Evolutionary conservation across 2,888 invertebrate genomes (phyloP).

Genomic region (Labia minor): DNA sequence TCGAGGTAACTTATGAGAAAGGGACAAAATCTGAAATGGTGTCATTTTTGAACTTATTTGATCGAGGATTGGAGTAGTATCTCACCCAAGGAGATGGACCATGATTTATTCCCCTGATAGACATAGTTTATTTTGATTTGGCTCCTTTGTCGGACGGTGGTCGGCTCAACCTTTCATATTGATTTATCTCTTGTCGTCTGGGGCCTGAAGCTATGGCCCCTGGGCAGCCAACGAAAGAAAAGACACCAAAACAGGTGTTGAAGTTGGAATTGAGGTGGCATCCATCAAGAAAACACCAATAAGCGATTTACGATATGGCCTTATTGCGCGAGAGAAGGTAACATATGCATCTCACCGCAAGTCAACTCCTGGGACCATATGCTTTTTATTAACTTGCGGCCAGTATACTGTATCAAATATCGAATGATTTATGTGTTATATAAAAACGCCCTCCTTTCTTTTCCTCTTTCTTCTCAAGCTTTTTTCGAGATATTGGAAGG

Average conservation of each 20-base stretch:
- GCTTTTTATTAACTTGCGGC: slow-evolving; percentile 13
- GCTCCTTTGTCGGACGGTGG: not conserved
- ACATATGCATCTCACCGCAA: not conserved
- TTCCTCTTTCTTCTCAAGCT: not conserved
- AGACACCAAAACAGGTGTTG: slow-evolving; percentile 4
- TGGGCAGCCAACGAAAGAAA: not conserved
- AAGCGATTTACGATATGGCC: not conserved
- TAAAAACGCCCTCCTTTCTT: not conserved
- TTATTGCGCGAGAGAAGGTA: not conserved
- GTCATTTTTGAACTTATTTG: not conserved
- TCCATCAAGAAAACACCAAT: not conserved
- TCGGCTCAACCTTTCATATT: slow-evolving; percentile 13
- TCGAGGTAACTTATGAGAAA: too few species aligned
- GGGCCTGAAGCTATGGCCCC: not conserved
- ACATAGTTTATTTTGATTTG: not conserved
- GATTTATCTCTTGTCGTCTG: not conserved
- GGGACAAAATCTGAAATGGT: not conserved
- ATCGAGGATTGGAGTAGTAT: not conserved
- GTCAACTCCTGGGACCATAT: not conserved
- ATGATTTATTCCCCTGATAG: not conserved
- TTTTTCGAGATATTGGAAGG: not conserved
- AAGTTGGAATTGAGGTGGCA: not conserved
- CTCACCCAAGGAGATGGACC: not conserved
- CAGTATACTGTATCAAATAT: slow-evolving; percentile 7
- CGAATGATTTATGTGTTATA: slow-evolving; percentile 13